Base-by-base conservation (phyloP, 2,888 invertebrate species). In the Cheiracanthium punctorium region DNA sequence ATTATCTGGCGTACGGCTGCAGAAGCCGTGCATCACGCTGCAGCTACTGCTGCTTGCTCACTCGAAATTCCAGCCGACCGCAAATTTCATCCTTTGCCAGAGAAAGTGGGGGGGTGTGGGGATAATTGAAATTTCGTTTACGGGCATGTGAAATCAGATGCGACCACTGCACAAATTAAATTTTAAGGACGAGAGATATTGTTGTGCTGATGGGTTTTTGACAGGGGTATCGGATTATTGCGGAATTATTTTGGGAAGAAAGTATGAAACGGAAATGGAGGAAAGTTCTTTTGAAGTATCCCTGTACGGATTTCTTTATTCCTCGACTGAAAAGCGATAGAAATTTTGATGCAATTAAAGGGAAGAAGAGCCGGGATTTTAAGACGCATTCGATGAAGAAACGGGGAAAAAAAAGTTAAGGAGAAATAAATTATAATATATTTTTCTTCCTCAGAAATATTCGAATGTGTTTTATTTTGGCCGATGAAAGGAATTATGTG, bases 41-140 rank as follows among this genome's bases (percentile, higher is more conserved):
- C n/a, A n/a, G n/a, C n/a, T n/a, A n/a, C n/a, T n/a, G n/a, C n/a
- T 58, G 58, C n/a, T 58, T 58, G 24, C 58, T 58, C 4, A 58
- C 24, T 58, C 58, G 24, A 58, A 24, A 58, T 58, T 58, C 58
- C 24, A 58, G 20, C 58, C 58, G 37, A 28, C 33, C 32, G 77
- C 70, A 65, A 80, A 80, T 73, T 65, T 65, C 72, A 30, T 30
- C 72, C 73, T 32, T 64, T 73, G 28, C 71, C 43, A 37, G n/a
- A 17, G 37, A n/a, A n/a, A n/a, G n/a, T n/a, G n/a, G n/a, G n/a
- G n/a, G n/a, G n/a, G n/a, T n/a, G 10, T 58, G 29, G 43, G 67
- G 81, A 81, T 81, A 81, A 81, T 81, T 81, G 81, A 74, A 81
- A 81, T 81, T 81, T 81, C 58, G 81, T 74, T 52, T 52, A 58